phyloP scores from a whole-genome alignment of 2,113 vertebrate genomes.

The Felis catus region DNA sequence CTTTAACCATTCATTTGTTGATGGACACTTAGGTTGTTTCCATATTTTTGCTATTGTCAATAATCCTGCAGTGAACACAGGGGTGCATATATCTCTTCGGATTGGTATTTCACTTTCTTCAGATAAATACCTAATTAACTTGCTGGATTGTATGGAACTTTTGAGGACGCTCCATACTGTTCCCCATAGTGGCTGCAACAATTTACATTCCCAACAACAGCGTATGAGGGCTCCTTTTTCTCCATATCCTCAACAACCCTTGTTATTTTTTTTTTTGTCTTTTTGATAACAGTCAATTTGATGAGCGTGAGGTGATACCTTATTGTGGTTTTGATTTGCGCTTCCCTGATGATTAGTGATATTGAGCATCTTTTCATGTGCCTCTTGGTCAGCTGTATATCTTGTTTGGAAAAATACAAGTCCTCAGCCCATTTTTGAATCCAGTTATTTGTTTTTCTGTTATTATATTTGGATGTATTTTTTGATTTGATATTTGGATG shows the following conservation, averaged over 20 bases:
- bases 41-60: background rate
- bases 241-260: background rate
- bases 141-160: background rate
- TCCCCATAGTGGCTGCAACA: background rate
- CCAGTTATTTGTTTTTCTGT: background rate
- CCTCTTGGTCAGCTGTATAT: background rate
- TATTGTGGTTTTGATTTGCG: background rate
- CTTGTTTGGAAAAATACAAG: background rate
- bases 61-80: background rate
- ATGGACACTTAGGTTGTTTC: background rate
- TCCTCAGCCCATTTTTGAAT: background rate
- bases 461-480: too few relatives aligned
- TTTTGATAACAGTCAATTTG: background rate
- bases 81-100: background rate
- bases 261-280: background rate
- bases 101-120: background rate
- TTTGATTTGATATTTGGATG: background rate
- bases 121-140: background rate
- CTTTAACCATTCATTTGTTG: background rate
- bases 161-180: background rate
- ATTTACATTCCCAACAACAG: background rate
- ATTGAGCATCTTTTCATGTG: background rate
- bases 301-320: background rate
- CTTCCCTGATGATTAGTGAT: background rate
- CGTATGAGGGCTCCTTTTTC: background rate